Evolutionary conservation across 1,140 invertebrate species (phyloP), one percentile per base, ranked within the genome.

Genomic region (Phortica variegata): DNA sequence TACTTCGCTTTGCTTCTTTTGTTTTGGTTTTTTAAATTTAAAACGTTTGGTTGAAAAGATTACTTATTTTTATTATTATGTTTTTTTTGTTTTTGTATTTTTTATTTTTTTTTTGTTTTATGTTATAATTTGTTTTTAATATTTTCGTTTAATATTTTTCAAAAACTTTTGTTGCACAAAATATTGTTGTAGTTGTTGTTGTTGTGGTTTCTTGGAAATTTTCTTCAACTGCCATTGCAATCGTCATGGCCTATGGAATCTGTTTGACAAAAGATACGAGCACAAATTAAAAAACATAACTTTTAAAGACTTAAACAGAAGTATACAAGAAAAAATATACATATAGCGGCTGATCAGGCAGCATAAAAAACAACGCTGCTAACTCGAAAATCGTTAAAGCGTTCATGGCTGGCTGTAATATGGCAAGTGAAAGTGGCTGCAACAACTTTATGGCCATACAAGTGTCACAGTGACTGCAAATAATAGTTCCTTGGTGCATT

Each of bases 181-280:
- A 72, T 73, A 72, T 60, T 68, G 60, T 68, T 73, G 56, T 52
- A 62, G 69, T 54, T 68, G 63, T 53, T 68, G 36, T 34, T 60
- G 63, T 58, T 72, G 65, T 58, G 68, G 52, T 72, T 62, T 73
- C 62, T 58, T 69, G 62, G 69, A 68, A 69, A 69, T 50, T 73
- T 73, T 61, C n/a, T n/a, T n/a, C n/a, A n/a, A n/a, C 60, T 73
- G 78, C 79, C 83, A 81, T 84, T 84, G 82, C 81, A 83, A 85
- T 82, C 83, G 84, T 86, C 84, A 86, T 85, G 84, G 84, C 82
- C 84, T 85, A 81, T 86, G 84, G 79, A 85, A 86, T 81, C 84
- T 86, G 79, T 42, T 52, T 46, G 37, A 43, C 39, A 37, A 41
- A 37, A 44, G 36, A 40, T 36, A n/a, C n/a, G n/a, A n/a, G n/a